Evolutionary conservation across 2,113 vertebrate genomes (phyloP), one percentile per base, ranked within the genome.

Genomic region (Sterna hirundo): DNA sequence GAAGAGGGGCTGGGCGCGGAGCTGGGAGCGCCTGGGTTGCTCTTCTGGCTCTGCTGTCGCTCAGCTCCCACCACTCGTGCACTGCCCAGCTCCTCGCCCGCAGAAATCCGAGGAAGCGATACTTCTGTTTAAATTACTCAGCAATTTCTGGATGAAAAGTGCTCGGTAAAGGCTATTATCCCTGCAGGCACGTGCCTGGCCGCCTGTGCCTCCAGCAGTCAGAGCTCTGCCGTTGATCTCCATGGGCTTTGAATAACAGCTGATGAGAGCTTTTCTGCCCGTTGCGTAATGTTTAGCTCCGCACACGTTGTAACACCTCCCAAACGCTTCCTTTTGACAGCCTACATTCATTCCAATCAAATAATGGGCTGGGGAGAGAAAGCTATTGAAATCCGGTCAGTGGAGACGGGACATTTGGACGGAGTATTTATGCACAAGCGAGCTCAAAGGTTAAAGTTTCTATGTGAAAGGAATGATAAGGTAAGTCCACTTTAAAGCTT

Each of bases 281-380:
- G 2, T 95, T 93, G 93, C 49, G 7, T 95, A 94, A 91, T 81
- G 85, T 87, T 71, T 95, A 97, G 84, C 95, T 97, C 82, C 85
- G 66, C 93, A 85, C 91, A 88, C 83, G 29, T 97, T 95, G 90
- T 97, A 96, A 98, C 96, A 80, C 94, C 96, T 98, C 16, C 97
- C 96, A 96, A 97, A 96, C 11, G 27, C 71, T 96, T 97, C 89
- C 95, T 97, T 98, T 98, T 98, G 96, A 97, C 98, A 99, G 99
- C 99, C 97, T 99, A 99, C 98, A 99, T 99, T 99, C 99, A 99
- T 98, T 99, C 99, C 98, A 99, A 99, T 98, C 99, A 99, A 98
- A 99, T 99, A 98, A 99, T 99, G 99, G 99, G 99, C 98, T 99
- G 99, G 99, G 99, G 99, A 98, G 99, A 99, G 98, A 99, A 99